phyloP scores from a whole-genome alignment of 2,797 vertebrate genomes.

The Mormyrops attenuatus region DNA sequence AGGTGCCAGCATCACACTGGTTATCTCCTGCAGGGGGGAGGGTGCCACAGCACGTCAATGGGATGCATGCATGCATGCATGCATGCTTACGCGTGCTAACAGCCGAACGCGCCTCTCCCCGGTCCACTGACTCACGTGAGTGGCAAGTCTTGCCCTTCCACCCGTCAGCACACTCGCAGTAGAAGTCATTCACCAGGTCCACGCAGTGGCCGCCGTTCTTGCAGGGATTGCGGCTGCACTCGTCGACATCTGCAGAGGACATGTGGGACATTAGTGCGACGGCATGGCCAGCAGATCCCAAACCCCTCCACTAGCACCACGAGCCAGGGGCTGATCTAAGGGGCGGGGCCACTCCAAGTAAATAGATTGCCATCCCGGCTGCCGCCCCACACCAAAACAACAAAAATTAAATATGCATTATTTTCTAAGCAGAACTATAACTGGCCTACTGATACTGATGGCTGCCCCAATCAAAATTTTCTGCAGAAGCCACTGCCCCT shows the following conservation, averaged over 20 bases:
- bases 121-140: slow-evolving; percentile 67
- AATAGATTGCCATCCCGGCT: not conserved
- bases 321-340: not conserved
- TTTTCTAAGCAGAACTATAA: not conserved
- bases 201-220: slow-evolving; percentile 79
- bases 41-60: not conserved
- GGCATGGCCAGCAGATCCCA: not conserved
- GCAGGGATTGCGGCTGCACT: slow-evolving; percentile 82
- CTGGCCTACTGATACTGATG: not conserved
- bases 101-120: not conserved
- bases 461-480: not conserved
- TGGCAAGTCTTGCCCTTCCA: slow-evolving; percentile 97
- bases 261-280: not conserved
- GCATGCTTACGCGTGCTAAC: not conserved
- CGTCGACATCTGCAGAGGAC: slow-evolving; percentile 73
- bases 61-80: slow-evolving; percentile 2
- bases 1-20: slow-evolving; percentile 85
- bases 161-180: slow-evolving; percentile 78
- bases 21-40: slow-evolving; percentile 68
- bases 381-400: not conserved
- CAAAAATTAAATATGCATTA: not conserved
- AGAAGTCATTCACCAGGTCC: slow-evolving; percentile 85
- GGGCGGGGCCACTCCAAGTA: not conserved
- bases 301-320: not conserved
- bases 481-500: not conserved